Evolutionary conservation across 2,113 vertebrate genomes (phyloP).

Genomic region (Pterophyllum scalare): DNA sequence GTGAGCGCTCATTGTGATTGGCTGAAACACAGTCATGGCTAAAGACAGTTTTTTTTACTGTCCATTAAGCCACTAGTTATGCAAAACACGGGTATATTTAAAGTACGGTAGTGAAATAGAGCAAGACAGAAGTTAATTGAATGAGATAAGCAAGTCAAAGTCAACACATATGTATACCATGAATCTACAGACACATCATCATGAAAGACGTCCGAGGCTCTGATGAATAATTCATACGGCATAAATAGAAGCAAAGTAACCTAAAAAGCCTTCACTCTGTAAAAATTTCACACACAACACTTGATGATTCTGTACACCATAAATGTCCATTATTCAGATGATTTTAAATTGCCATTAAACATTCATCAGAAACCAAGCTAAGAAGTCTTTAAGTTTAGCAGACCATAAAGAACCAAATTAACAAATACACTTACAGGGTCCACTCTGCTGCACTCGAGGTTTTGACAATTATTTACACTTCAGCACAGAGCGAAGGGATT

Average conservation of each 20-base stretch:
- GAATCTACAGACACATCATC: conserved; percentile 18
- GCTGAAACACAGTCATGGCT: not conserved
- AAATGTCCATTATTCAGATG: conserved; percentile 45
- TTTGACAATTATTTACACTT: conserved; percentile 62
- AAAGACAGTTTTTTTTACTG: not conserved
- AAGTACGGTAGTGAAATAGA: conserved; percentile 21
- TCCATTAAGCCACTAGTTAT: not conserved
- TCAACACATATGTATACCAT: not conserved
- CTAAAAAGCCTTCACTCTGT: conserved; percentile 2
- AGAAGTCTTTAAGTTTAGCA: conserved; percentile 35
- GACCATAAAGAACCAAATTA: conserved; percentile 41
- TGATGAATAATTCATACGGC: conserved; percentile 56
- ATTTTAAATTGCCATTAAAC: conserved; percentile 33
- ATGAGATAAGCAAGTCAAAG: conserved; percentile 7
- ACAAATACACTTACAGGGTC: conserved; percentile 32
- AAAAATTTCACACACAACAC: not conserved
- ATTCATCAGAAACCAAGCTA: conserved; percentile 3
- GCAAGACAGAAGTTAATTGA: not conserved
- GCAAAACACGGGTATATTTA: not conserved
- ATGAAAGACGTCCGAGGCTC: conserved; percentile 37
- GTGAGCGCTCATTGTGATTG: not conserved
- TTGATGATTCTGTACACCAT: conserved; percentile 9
- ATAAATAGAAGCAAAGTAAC: conserved; percentile 33
- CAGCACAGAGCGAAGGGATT: conserved; percentile 38
- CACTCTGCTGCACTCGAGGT: conserved; percentile 29